Conservation (phyloP, 2,888 invertebrate genomes). For the Exocentrus adspersus region DNA sequence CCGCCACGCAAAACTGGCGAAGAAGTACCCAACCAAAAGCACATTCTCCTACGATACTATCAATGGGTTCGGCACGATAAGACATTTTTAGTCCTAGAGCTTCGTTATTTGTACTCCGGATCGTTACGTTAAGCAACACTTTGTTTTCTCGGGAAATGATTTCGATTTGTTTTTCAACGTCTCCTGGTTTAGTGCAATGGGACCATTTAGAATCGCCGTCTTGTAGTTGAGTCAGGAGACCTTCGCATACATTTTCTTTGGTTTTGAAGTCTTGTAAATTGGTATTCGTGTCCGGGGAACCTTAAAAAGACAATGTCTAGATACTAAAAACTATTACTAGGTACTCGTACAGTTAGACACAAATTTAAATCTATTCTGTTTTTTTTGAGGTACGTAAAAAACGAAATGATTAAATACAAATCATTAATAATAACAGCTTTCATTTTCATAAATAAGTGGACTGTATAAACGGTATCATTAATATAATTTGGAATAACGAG, state of each 20-base stretch:
- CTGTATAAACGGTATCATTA: too few species aligned
- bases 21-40: slow-evolving; percentile 78
- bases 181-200: slow-evolving; percentile 70
- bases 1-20: slow-evolving; percentile 74
- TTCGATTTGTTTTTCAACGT: slow-evolving; percentile 69
- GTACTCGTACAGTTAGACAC: too few species aligned
- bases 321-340: too few species aligned
- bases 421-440: too few species aligned
- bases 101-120: slow-evolving; percentile 45
- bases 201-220: slow-evolving; percentile 70
- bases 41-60: slow-evolving; percentile 72
- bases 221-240: slow-evolving; percentile 68
- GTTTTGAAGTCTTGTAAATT: slow-evolving; percentile 46
- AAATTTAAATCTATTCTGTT: too few species aligned
- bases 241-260: slow-evolving; percentile 64
- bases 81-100: slow-evolving; percentile 66
- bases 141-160: slow-evolving; percentile 70
- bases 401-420: too few species aligned
- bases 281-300: slow-evolving; percentile 42
- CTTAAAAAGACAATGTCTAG: too few species aligned
- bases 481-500: too few species aligned
- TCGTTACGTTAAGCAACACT: slow-evolving; percentile 63
- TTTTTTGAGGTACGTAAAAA: too few species aligned
- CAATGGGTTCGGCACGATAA: slow-evolving; percentile 72
- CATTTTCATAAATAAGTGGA: too few species aligned